Evolutionary conservation across 2,888 invertebrate genomes (phyloP), one percentile per base, ranked within the genome.

Genomic region (Epirrita christyi): DNA sequence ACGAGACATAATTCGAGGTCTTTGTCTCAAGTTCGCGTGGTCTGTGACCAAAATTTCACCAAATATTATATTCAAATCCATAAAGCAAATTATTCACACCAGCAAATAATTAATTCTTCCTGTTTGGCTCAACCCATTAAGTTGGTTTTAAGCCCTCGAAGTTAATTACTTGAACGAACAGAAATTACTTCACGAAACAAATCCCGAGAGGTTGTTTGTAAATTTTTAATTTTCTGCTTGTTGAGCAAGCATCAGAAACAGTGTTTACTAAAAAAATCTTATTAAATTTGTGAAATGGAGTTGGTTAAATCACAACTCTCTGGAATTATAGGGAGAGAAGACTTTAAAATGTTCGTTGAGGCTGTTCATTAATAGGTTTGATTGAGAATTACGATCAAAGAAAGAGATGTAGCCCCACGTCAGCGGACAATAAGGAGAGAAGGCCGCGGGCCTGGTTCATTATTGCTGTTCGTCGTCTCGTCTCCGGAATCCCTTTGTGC

Each of bases 141-240:
- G 76, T 78, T 78, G 73, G 74, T 78, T 61, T 77, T 72, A 74
- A 72, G 67, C 66, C 68, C 66, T 64, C 66, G 58, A 74, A 80
- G 69, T 80, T 80, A 78, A 80, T 76, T 72, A 71, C 75, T 69
- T 64, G 64, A 74, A 74, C 66, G 71, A 73, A 72, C 72, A 78
- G 74, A 79, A 75, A 75, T 76, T 68, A 71, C 71, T 74, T 72
- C 66, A 63, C 70, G 68, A 80, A 81, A 76, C 75, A 76, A 79
- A 75, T 73, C 77, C 73, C 80, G 71, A 28, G 68, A 70, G 80
- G 67, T 75, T 77, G 76, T 78, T 83, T 79, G 77, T 75, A 79
- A 78, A 73, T 78, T 85, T 85, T 83, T 85, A 84, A 88, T 86
- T 86, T 87, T 86, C 86, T 81, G 81, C 83, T 76, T 74, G 82